Conservation (phyloP, 2,888 invertebrate genomes). For the Andrena flavipes region DNA sequence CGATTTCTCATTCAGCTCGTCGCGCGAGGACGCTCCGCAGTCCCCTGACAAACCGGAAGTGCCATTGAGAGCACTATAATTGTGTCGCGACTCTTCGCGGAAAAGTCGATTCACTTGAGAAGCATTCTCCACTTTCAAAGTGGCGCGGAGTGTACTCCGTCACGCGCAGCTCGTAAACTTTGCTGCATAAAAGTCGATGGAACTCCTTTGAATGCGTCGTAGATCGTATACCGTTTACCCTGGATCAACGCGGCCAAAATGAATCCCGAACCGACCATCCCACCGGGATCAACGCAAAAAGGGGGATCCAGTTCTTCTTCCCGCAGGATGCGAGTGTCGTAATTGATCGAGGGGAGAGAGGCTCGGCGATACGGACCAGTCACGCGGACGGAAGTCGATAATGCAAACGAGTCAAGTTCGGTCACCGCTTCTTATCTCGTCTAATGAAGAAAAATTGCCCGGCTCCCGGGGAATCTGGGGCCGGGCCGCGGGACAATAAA, state of each 20-base stretch:
- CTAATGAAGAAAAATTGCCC: constrained; percentile 55
- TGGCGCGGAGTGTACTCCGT: no score
- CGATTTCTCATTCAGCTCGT: constrained; percentile 16
- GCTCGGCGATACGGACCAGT: constrained; percentile 23
- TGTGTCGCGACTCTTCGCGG: constrained; percentile 16
- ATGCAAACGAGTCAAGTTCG: constrained; percentile 49
- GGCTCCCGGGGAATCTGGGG: constrained; percentile 21
- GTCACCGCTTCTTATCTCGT: constrained; percentile 47
- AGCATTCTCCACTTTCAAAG: no score
- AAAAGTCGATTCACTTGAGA: constrained; percentile 1
- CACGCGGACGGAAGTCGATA: constrained; percentile 50
- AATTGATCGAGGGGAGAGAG: constrained; percentile 38
- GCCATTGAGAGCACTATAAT: constrained; percentile 9
- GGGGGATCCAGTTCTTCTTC: constrained; percentile 23
- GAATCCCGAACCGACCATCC: not conserved
- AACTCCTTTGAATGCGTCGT: not conserved
- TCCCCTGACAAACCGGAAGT: not conserved
- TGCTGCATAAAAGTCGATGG: not conserved
- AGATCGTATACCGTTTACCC: not conserved
- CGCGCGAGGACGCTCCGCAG: not conserved
- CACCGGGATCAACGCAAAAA: not conserved
- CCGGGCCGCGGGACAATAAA: constrained; percentile 38
- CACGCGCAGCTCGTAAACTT: no score
- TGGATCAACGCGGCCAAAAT: not conserved
- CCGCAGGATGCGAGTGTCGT: constrained; percentile 24